phyloP scores from a whole-genome alignment of 2,888 invertebrate genomes.

The Thereva unica region DNA sequence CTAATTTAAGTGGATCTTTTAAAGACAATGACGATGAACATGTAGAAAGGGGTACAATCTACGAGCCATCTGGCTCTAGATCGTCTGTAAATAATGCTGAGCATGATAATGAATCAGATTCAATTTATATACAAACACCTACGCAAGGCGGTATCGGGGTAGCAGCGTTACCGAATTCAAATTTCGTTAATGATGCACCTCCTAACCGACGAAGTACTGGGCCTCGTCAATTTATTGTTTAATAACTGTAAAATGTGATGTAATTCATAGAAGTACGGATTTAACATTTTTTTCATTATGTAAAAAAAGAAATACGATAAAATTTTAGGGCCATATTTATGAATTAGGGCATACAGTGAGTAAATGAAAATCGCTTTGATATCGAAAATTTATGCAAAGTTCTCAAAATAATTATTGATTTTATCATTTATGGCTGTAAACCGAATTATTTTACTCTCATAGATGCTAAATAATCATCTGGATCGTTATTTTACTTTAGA shows the following conservation, averaged over 20 bases:
- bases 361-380: slow-evolving; percentile 3
- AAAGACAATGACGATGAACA: slow-evolving; percentile 46
- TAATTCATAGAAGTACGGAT: slow-evolving; percentile 23
- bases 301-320: not conserved
- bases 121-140: slow-evolving; percentile 54
- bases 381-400: slow-evolving; percentile 5
- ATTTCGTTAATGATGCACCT: slow-evolving; percentile 4
- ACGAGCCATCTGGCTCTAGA: slow-evolving; percentile 50
- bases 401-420: not conserved
- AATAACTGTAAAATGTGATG: slow-evolving; percentile 32
- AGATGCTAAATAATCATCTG: slow-evolving; percentile 19
- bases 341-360: slow-evolving; percentile 3
- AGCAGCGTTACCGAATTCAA: slow-evolving; percentile 53
- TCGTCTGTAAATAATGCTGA: slow-evolving; percentile 36
- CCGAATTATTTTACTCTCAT: not conserved
- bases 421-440: too few relatives aligned
- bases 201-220: slow-evolving; percentile 1
- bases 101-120: slow-evolving; percentile 44
- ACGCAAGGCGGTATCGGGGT: slow-evolving; percentile 55
- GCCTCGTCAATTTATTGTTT: slow-evolving; percentile 27
- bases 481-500: slow-evolving; percentile 17
- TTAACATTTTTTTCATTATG: slow-evolving; percentile 11
- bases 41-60: slow-evolving; percentile 50
- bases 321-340: slow-evolving; percentile 6
- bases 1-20: slow-evolving; percentile 58